Evolutionary conservation across 2,113 vertebrate species (phyloP).

Genomic region (Pithys albifrons): DNA sequence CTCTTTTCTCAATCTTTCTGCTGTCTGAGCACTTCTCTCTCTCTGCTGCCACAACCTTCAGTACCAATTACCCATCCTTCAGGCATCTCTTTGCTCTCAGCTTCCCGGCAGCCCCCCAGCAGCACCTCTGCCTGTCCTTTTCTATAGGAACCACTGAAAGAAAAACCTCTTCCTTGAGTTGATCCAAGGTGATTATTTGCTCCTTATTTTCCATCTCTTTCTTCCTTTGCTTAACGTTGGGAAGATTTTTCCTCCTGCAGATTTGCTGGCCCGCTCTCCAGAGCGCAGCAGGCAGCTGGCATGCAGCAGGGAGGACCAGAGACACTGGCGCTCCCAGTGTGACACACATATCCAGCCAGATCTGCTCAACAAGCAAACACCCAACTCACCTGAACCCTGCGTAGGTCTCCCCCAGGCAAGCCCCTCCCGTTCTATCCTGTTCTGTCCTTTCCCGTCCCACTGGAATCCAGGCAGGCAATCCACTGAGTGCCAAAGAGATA

Average conservation of each 20-base stretch:
- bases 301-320: rapidly evolving
- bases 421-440: neutral
- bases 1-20: neutral
- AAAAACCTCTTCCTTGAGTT: neutral
- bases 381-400: neutral
- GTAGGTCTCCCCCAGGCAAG: neutral
- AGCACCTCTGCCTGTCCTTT: neutral
- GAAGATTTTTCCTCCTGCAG: neutral
- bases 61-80: neutral
- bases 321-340: neutral
- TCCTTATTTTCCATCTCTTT: neutral
- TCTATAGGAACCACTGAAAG: neutral
- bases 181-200: neutral
- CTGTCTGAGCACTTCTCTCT: neutral
- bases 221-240: rapidly evolving
- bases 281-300: neutral
- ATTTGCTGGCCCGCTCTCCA: neutral
- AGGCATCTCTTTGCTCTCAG: neutral
- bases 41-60: neutral
- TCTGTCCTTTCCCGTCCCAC: neutral
- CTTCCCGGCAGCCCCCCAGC: neutral
- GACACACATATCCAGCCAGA: neutral
- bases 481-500: neutral
- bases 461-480: neutral
- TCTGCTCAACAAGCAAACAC: neutral